These are phyloP conservation scores for Tachysurus fulvidraco DNA, from an alignment of 2,113 vertebrate genomes.

Conservation along the genomic window DNA sequence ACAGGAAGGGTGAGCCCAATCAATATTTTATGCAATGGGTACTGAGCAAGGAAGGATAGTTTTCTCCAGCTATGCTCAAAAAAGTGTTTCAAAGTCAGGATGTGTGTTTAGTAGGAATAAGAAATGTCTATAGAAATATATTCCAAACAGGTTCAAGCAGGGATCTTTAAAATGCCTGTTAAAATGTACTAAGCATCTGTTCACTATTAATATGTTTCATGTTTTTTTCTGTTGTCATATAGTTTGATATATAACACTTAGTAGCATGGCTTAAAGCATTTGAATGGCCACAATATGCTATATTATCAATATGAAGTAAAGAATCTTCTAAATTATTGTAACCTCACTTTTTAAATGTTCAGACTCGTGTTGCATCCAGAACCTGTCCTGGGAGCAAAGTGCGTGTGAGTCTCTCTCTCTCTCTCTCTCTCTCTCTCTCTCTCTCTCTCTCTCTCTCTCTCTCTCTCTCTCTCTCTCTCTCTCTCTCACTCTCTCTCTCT, in stretches of 20 bases:
- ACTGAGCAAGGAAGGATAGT: slow-evolving; percentile 8
- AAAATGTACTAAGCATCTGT: background rate
- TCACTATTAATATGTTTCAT: background rate
- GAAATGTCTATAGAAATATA: background rate
- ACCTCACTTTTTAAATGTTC: background rate
- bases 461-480: too few species aligned
- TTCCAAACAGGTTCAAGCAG: background rate
- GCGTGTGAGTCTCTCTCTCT: background rate
- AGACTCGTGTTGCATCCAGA: background rate
- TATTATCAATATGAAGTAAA: background rate
- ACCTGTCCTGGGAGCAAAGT: background rate
- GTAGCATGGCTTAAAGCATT: background rate
- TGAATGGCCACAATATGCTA: background rate
- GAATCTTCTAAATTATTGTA: background rate
- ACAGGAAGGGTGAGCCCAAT: slow-evolving; percentile 43
- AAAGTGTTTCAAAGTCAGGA: background rate
- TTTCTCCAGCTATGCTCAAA: background rate
- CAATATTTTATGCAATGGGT: slow-evolving; percentile 21
- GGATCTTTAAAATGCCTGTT: background rate
- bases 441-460: too few species aligned
- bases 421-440: too few species aligned
- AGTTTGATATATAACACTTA: background rate
- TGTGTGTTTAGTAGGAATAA: background rate
- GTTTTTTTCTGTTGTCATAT: background rate
- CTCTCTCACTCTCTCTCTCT: too few species aligned